These are phyloP conservation scores for Hylaeus anthracinus DNA, from an alignment of 1,140 invertebrate species.

Conservation along the genomic window DNA sequence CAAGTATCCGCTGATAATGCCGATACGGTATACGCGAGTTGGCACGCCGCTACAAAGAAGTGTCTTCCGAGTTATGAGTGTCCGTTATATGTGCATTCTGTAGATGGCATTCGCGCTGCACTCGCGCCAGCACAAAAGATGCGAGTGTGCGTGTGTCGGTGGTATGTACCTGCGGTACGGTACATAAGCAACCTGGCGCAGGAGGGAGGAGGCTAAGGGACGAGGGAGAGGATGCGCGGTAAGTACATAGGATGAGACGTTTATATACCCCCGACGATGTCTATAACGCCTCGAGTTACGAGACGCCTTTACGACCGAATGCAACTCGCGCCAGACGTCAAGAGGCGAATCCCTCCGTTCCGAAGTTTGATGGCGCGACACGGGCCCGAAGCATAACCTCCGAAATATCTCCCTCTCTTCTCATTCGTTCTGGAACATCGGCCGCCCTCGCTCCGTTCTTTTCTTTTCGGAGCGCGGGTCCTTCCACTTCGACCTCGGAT, in stretches of 20 bases:
- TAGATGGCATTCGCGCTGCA: slow-evolving; percentile 23
- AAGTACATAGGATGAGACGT: slow-evolving; percentile 81
- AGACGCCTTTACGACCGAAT: slow-evolving; percentile 81
- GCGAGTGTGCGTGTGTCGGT: not conserved
- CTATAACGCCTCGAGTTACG: slow-evolving; percentile 81
- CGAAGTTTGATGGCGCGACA: slow-evolving; percentile 67
- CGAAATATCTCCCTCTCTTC: slow-evolving; percentile 66
- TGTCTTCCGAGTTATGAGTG: slow-evolving; percentile 29
- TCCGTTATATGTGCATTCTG: slow-evolving; percentile 43
- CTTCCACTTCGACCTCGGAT: not conserved
- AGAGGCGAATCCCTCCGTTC: slow-evolving; percentile 70
- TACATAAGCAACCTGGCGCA: not conserved
- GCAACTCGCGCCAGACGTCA: slow-evolving; percentile 79
- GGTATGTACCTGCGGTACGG: slow-evolving; percentile 21
- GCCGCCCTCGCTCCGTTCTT: not conserved
- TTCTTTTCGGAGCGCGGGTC: not conserved
- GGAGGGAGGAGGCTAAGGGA: not conserved
- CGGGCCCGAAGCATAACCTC: slow-evolving; percentile 60
- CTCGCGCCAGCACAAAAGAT: not conserved
- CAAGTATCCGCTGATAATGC: slow-evolving; percentile 22
- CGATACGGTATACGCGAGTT: slow-evolving; percentile 13
- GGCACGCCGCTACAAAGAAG: slow-evolving; percentile 48
- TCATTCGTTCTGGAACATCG: slow-evolving; percentile 28
- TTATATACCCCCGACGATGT: slow-evolving; percentile 81
- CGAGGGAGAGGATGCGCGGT: slow-evolving; percentile 54